Evolutionary conservation across 1,140 invertebrate genomes (phyloP).

Genomic region (Luehdorfia chinensis): DNA sequence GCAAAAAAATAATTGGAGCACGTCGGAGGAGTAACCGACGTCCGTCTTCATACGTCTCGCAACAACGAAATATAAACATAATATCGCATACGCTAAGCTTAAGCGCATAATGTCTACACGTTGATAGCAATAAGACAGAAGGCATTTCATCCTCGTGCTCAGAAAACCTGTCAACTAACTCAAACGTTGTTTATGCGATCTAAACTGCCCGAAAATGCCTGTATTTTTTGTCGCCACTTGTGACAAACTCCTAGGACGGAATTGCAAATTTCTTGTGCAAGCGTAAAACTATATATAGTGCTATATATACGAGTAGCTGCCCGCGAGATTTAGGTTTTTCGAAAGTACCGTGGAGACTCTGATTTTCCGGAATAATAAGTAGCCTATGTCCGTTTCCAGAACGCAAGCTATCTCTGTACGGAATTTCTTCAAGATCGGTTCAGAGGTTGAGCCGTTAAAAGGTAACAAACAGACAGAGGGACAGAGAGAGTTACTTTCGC

Average conservation of each 20-base stretch:
- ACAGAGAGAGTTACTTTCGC: too few relatives aligned
- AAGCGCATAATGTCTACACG: slow-evolving; percentile 6
- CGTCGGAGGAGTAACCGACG: not conserved
- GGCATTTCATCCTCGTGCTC: not conserved
- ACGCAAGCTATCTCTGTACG: too few relatives aligned
- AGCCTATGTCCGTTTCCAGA: too few relatives aligned
- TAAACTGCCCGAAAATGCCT: slow-evolving; percentile 6
- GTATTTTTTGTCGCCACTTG: slow-evolving; percentile 6
- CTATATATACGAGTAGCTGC: too few relatives aligned
- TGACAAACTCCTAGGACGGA: slow-evolving; percentile 6
- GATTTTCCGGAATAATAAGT: too few relatives aligned
- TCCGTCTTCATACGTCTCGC: not conserved
- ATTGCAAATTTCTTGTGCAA: too few relatives aligned
- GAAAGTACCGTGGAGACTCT: too few relatives aligned
- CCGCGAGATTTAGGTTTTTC: too few relatives aligned
- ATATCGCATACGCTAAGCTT: not conserved
- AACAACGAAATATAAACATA: not conserved
- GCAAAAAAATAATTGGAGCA: not conserved
- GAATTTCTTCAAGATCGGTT: too few relatives aligned
- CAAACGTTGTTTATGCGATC: slow-evolving; percentile 6
- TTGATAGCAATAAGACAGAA: not conserved
- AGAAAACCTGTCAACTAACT: not conserved
- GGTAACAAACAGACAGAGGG: too few relatives aligned
- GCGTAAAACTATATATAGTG: too few relatives aligned
- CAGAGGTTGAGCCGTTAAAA: too few relatives aligned